These are phyloP conservation scores for Diplazon laetatorius DNA, from an alignment of 2,888 invertebrate species.

Conservation along the genomic window DNA sequence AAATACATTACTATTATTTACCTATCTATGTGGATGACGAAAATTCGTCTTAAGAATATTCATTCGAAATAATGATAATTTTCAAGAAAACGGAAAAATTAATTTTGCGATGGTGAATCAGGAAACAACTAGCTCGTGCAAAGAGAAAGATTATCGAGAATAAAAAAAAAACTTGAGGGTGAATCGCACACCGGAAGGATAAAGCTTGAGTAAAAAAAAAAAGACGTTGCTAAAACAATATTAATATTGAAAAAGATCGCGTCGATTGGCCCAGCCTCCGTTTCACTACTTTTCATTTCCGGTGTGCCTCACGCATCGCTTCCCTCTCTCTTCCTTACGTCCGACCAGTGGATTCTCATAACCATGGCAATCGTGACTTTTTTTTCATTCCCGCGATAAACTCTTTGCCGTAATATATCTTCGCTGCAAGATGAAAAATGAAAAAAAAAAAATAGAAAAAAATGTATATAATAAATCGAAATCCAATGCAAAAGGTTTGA, in stretches of 20 bases:
- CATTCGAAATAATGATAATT: no score
- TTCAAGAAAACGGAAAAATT: no score
- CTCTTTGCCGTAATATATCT: constrained; percentile 7
- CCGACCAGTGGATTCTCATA: constrained; percentile 13
- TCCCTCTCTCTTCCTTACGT: background rate
- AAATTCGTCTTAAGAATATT: no score
- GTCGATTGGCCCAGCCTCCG: constrained; percentile 10
- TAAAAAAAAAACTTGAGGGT: no score
- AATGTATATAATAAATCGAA: background rate
- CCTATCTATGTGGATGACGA: no score
- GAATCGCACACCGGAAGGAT: no score
- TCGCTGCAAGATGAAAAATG: constrained; percentile 14
- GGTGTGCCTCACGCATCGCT: constrained; percentile 4
- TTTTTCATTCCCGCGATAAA: constrained; percentile 39
- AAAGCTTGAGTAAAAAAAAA: background rate
- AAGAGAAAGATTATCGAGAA: no score
- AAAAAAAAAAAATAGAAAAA: background rate
- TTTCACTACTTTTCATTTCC: constrained; percentile 37
- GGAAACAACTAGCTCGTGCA: no score
- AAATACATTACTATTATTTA: no score
- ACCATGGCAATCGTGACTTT: constrained; percentile 13
- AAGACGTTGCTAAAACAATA: constrained; percentile 34
- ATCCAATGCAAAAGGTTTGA: background rate
- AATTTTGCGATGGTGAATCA: no score
- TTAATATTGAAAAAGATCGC: constrained; percentile 35